These are phyloP conservation scores for Myanophis thanlyinensis DNA, from an alignment of 2,113 vertebrate species.

Conservation along the genomic window DNA sequence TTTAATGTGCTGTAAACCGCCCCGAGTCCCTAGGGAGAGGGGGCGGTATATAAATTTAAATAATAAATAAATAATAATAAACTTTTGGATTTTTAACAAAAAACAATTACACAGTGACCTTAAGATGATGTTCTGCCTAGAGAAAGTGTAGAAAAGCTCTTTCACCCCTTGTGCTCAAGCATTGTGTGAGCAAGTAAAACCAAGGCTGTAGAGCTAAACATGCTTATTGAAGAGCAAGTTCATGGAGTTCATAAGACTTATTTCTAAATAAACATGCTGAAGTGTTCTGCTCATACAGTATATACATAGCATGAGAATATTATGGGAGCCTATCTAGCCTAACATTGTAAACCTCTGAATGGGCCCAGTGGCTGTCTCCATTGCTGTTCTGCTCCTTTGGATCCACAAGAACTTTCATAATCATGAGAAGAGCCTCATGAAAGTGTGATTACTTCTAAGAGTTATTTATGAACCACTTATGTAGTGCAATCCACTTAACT, in stretches of 20 bases:
- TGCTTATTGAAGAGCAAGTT: background rate
- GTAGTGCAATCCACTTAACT: background rate
- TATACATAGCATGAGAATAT: background rate
- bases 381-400: background rate
- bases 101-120: background rate
- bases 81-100: background rate
- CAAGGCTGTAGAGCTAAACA: background rate
- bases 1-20: too few relatives aligned
- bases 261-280: background rate
- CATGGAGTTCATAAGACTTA: background rate
- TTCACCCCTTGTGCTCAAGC: background rate
- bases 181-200: background rate
- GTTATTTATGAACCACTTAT: background rate
- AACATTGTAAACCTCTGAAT: background rate
- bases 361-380: background rate
- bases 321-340: background rate
- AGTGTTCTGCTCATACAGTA: background rate
- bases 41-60: too few relatives aligned
- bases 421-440: background rate
- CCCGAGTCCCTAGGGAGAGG: too few relatives aligned
- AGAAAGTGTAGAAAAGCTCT: background rate
- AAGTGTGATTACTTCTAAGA: background rate
- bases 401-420: background rate
- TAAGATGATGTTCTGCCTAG: background rate
- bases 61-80: too few relatives aligned